Percentiles rank a stretch among this genome's conserved stretches.
These are phyloP conservation scores for Protonemura montana DNA, from an alignment of 2,888 invertebrate species.

Conservation along the genomic window DNA sequence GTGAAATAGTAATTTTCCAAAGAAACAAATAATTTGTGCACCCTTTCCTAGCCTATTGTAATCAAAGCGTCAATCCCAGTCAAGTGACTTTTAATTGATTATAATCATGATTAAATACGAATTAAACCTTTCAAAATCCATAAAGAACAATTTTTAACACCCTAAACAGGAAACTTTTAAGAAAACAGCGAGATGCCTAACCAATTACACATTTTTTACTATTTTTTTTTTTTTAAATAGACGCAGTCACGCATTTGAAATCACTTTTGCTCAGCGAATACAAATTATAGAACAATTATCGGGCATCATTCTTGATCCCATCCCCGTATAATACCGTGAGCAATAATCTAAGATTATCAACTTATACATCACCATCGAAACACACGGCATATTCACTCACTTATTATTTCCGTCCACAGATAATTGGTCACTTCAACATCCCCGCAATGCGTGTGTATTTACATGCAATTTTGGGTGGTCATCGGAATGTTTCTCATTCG, in stretches of 20 bases:
- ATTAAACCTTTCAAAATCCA: background rate
- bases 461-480: background rate
- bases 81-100: background rate
- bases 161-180: background rate
- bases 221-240: background rate
- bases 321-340: background rate
- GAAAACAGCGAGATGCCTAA: background rate
- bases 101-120: background rate
- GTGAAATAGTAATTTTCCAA: too few relatives aligned
- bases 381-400: background rate
- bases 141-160: background rate
- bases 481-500: background rate
- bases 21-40: too few relatives aligned
- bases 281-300: constrained; percentile 33
- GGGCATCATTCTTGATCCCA: constrained; percentile 27
- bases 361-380: background rate
- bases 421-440: background rate
- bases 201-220: background rate
- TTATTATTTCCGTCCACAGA: constrained; percentile 1
- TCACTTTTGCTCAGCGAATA: constrained; percentile 37
- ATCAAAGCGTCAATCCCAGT: too few relatives aligned
- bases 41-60: too few relatives aligned
- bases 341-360: background rate
- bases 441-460: background rate
- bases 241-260: constrained; percentile 15